Evolutionary conservation across 1,140 invertebrate genomes (phyloP).

Genomic region (Andrena cerasifolii): DNA sequence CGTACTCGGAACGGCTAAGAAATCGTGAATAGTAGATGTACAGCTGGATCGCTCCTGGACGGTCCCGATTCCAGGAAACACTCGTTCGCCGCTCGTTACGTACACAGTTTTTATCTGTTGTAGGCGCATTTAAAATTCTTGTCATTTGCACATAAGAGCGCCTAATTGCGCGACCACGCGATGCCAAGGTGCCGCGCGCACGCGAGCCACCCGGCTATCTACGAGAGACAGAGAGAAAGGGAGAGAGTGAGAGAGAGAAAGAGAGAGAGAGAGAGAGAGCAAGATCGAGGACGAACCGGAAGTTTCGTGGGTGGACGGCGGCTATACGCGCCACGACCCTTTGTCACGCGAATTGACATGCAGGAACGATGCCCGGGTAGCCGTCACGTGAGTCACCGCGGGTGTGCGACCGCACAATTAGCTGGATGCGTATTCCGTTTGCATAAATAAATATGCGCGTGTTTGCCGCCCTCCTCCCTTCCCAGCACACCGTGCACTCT

Average conservation of each 20-base stretch:
- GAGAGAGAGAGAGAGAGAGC: too few species aligned
- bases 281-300: constrained; percentile 55
- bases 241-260: too few species aligned
- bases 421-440: constrained; percentile 73
- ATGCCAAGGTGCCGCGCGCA: constrained; percentile 32
- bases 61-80: constrained; percentile 27
- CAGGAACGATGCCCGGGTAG: constrained; percentile 45
- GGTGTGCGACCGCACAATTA: constrained; percentile 72
- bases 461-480: constrained; percentile 41
- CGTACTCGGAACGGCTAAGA: too few species aligned
- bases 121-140: constrained; percentile 58
- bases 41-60: too few species aligned
- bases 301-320: constrained; percentile 63
- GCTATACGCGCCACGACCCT: constrained; percentile 48
- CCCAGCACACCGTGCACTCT: too few species aligned
- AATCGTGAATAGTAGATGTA: too few species aligned
- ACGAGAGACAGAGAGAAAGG: neutral
- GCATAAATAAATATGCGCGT: constrained; percentile 74
- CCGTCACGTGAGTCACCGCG: constrained; percentile 70
- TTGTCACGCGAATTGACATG: constrained; percentile 69
- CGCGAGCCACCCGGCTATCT: constrained; percentile 26
- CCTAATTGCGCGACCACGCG: constrained; percentile 56
- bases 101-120: constrained; percentile 15
- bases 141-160: constrained; percentile 64
- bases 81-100: neutral